Evolutionary conservation across 2,888 invertebrate species (phyloP), one percentile per base, ranked within the genome.

Genomic region (Asteroscopus sphinx): DNA sequence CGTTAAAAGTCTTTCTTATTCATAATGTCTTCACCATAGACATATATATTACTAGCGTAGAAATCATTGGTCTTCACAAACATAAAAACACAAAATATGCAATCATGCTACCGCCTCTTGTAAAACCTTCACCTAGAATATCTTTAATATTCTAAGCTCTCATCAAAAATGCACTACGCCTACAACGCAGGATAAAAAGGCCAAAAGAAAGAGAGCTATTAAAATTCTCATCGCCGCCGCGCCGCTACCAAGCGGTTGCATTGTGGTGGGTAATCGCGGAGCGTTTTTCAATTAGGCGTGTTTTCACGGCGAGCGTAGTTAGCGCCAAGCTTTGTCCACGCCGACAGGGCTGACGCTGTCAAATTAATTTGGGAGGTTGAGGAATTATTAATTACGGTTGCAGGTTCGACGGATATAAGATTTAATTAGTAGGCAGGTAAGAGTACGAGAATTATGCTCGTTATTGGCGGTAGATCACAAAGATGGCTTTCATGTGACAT

Each of bases 231-330:
- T 75, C 76, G 72, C 47, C 58, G 68, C 73, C 58, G 62, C 76
- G 72, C 47, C 58, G 68, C 73, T 59, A 63, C 69, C 66, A 66
- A 72, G 66, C 70, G 69, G 69, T 58, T 51, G 73, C 73, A 79
- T 80, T 81, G 83, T 79, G 77, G 67, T 44, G 59, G 63, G 65
- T 61, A 58, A 71, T 67, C 76, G 74, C 69, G 60, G 70, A 61
- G 74, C 62, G 77, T 77, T 82, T 83, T 79, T 79, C 81, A 84
- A 86, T 86, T 85, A 85, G 75, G 67, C 63, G 76, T 73, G 1
- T 64, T 79, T 81, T 82, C 81, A 82, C 75, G 82, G 76, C 76
- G 72, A 62, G 45, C 51, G 42, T 56, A 61, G 56, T 74, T 82
- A 81, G 80, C 77, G 81, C 78, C 76, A 45, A 71, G 73, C 79